Conservation (phyloP, 2,113 vertebrate species). For the Scopus umbretta region DNA sequence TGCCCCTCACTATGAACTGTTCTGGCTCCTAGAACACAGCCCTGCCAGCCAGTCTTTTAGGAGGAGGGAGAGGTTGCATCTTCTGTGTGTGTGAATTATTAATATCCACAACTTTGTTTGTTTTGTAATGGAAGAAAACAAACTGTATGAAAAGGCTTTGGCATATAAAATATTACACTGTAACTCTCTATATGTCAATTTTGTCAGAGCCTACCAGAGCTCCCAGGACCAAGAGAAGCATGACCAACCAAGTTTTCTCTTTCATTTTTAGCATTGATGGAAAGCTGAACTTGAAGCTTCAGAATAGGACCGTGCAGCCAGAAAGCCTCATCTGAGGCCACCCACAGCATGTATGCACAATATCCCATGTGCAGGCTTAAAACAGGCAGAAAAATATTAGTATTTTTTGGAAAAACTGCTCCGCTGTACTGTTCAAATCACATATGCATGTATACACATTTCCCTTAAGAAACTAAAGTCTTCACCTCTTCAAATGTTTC, state of each 20-base stretch:
- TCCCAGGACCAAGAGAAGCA: background rate
- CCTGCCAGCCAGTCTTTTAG: background rate
- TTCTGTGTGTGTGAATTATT: background rate
- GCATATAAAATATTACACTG: background rate
- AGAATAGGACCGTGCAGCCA: background rate
- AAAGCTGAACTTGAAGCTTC: background rate
- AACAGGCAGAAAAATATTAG: background rate
- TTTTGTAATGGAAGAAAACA: background rate
- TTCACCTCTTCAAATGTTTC: slow-evolving; percentile 79
- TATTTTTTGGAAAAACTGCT: background rate
- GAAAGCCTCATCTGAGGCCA: background rate
- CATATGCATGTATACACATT: background rate
- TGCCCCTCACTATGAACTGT: background rate
- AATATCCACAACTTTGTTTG: background rate
- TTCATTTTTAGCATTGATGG: background rate
- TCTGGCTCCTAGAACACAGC: background rate
- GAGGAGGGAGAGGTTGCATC: background rate
- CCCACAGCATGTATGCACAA: background rate
- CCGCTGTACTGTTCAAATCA: background rate
- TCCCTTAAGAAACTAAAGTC: background rate
- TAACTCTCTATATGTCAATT: background rate
- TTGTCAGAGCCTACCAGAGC: background rate
- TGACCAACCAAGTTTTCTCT: background rate
- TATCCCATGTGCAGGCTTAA: accelerated
- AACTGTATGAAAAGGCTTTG: background rate